Evolutionary conservation across 2,113 vertebrate species (phyloP).

Genomic region (Oreotrochilus melanogaster): DNA sequence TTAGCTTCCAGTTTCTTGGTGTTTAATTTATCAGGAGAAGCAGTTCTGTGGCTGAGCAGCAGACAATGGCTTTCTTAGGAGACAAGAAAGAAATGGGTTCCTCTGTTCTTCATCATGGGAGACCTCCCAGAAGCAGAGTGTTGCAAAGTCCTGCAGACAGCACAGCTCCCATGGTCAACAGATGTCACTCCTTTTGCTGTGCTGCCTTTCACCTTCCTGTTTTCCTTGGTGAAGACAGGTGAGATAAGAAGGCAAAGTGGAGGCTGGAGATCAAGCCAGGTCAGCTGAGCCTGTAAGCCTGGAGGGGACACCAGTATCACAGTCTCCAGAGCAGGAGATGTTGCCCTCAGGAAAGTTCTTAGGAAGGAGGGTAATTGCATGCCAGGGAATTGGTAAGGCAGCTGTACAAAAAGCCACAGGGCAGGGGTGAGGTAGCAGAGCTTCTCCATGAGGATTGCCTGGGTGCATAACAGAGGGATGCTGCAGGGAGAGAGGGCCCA

Average conservation of each 20-base stretch:
- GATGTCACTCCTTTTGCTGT: not conserved
- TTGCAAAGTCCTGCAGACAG: not conserved
- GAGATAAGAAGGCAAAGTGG: not conserved
- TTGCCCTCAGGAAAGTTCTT: not conserved
- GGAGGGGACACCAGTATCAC: not conserved
- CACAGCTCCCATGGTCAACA: not conserved
- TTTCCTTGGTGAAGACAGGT: not conserved
- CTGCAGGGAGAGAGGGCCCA: not conserved
- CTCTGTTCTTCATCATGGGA: not conserved
- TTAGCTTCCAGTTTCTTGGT: too few species aligned
- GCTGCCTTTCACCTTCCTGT: not conserved
- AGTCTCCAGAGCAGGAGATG: not conserved
- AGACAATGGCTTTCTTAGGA: not conserved
- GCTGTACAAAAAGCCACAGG: not conserved
- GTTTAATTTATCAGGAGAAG: not conserved
- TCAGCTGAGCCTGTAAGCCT: not conserved
- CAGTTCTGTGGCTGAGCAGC: not conserved
- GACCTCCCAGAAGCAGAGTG: not conserved
- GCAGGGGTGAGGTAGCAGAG: not conserved
- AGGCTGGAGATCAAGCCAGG: not conserved
- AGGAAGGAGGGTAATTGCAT: not conserved
- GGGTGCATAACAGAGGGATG: not conserved
- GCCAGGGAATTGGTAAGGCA: not conserved
- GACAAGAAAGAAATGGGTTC: not conserved
- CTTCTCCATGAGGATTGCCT: not conserved